Evolutionary conservation across 2,113 vertebrate species (phyloP).

Genomic region (Tyto alba): DNA sequence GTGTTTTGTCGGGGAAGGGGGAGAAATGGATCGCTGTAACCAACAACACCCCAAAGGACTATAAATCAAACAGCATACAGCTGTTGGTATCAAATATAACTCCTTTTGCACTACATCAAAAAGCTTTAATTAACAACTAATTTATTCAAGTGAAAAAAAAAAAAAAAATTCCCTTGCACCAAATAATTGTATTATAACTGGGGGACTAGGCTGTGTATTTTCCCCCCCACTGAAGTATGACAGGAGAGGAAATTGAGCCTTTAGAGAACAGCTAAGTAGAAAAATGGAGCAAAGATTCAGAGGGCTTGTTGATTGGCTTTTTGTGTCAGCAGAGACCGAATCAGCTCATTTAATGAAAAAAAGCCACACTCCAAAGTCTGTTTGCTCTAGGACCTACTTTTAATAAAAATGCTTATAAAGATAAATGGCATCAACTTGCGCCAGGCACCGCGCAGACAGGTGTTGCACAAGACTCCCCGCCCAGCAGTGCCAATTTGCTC

Average conservation of each 20-base stretch:
- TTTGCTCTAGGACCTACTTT: background rate
- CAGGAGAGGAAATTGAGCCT: conserved; percentile 54
- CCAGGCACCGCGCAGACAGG: background rate
- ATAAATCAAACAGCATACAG: conserved; percentile 61
- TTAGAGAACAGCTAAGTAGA: conserved; percentile 44
- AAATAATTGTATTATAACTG: conserved; percentile 56
- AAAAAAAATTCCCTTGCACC: conserved; percentile 12
- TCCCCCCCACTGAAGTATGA: background rate
- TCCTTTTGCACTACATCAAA: conserved; percentile 57
- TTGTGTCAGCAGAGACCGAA: background rate
- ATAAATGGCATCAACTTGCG: background rate
- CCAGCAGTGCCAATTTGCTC: accelerated
- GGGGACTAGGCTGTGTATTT: background rate
- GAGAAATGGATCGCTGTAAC: background rate
- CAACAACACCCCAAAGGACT: conserved; percentile 45
- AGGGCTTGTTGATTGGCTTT: background rate
- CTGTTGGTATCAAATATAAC: conserved; percentile 51
- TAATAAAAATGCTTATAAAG: background rate
- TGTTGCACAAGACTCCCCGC: background rate
- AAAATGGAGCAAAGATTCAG: conserved; percentile 59
- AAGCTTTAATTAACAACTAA: conserved; percentile 71
- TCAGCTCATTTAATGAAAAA: background rate
- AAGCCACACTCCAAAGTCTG: background rate
- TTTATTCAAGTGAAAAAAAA: conserved; percentile 58
- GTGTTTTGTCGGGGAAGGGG: background rate